Percentiles rank a stretch among this genome's conserved stretches.
Conservation (phyloP, 2,113 vertebrate genomes). For the Corydoras maculifer region DNA sequence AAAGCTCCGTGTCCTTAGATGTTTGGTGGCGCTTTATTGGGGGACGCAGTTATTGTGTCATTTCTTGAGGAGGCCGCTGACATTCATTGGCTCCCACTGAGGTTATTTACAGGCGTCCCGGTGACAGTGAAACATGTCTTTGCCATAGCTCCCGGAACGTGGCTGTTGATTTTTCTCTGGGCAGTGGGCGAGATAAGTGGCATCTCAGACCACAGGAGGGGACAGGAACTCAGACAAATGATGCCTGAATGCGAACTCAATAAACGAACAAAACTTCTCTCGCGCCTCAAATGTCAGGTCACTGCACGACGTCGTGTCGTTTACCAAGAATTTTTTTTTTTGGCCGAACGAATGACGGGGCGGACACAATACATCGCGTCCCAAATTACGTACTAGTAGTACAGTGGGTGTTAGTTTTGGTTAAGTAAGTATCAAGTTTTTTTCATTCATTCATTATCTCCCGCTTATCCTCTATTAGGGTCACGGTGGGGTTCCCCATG, state of each 20-base stretch:
- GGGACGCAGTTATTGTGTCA: slow-evolving; percentile 36
- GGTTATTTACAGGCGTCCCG: slow-evolving; percentile 46
- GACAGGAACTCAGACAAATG: slow-evolving; percentile 43
- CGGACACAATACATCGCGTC: too few species aligned
- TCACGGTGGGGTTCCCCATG: too few species aligned
- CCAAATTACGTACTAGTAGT: too few species aligned
- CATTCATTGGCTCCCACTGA: slow-evolving; percentile 44
- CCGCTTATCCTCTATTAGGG: too few species aligned
- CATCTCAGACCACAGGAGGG: slow-evolving; percentile 33
- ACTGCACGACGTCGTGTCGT: not conserved
- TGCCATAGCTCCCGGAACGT: slow-evolving; percentile 21
- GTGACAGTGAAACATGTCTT: slow-evolving; percentile 47
- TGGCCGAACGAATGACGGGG: too few species aligned
- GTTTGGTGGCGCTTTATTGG: slow-evolving; percentile 34
- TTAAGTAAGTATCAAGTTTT: too few species aligned
- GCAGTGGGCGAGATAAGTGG: slow-evolving; percentile 34
- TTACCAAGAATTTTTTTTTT: too few species aligned
- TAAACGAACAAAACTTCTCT: slow-evolving; percentile 20
- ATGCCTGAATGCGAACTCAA: slow-evolving; percentile 29
- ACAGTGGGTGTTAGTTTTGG: too few species aligned
- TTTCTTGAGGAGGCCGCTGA: slow-evolving; percentile 39
- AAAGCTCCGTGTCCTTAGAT: slow-evolving; percentile 25
- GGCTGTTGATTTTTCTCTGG: slow-evolving; percentile 36
- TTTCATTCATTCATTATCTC: too few species aligned
- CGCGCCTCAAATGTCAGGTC: not conserved